Evolutionary conservation across 2,113 vertebrate genomes (phyloP).

Genomic region (Crotophaga sulcirostris): DNA sequence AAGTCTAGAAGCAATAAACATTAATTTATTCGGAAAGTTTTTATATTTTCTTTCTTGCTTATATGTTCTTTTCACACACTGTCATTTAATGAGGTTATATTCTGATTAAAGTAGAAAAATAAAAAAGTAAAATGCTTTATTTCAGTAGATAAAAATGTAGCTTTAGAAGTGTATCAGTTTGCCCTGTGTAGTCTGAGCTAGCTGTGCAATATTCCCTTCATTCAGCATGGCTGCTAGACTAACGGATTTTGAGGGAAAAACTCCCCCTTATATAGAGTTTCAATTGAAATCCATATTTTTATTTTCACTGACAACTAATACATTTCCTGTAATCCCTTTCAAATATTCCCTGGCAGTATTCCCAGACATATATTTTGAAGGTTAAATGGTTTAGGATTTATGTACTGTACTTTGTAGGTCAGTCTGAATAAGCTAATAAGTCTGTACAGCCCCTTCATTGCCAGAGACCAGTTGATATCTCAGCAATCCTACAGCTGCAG

Average conservation of each 20-base stretch:
- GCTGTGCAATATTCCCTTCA: neutral
- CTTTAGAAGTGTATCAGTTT: neutral
- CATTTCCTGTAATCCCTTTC: slow-evolving; percentile 40
- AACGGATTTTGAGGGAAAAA: neutral
- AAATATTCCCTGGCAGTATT: slow-evolving; percentile 7
- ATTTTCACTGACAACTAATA: slow-evolving; percentile 42
- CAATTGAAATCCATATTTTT: slow-evolving; percentile 44
- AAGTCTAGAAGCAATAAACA: slow-evolving; percentile 64
- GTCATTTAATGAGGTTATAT: slow-evolving; percentile 66
- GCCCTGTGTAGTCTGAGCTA: neutral
- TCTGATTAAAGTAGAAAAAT: slow-evolving; percentile 65
- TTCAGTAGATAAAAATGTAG: slow-evolving; percentile 42
- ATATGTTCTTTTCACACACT: slow-evolving; percentile 58
- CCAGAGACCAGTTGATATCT: neutral
- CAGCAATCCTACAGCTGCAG: neutral
- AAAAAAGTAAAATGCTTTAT: slow-evolving; percentile 41
- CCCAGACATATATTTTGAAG: slow-evolving; percentile 28
- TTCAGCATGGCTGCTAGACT: slow-evolving; percentile 9
- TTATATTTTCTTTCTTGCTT: slow-evolving; percentile 63
- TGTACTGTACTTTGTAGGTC: neutral
- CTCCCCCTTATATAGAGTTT: neutral
- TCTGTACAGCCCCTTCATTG: neutral
- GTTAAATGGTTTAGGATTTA: slow-evolving; percentile 54
- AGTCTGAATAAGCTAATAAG: neutral
- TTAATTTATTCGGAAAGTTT: slow-evolving; percentile 72